Conservation (phyloP, 2,797 vertebrate genomes). For the Rhadinocentrus ornatus region DNA sequence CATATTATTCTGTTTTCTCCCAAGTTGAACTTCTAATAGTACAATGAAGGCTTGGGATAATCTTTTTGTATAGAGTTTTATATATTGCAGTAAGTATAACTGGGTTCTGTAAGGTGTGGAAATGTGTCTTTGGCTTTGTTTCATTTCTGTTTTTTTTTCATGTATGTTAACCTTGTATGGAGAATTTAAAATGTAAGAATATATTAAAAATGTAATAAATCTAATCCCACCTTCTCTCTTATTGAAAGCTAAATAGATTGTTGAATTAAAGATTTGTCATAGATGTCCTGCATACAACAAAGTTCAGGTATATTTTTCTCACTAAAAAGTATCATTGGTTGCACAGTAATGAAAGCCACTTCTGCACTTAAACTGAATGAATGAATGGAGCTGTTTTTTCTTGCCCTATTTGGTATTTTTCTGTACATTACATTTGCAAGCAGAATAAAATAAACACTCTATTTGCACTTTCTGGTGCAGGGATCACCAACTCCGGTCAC, state of each 20-base stretch:
- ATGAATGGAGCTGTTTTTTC: background rate
- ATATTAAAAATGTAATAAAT: constrained; percentile 38
- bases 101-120: background rate
- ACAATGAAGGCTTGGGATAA: background rate
- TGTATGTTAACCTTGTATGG: constrained; percentile 25
- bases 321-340: too few species aligned
- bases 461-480: background rate
- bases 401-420: background rate
- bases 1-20: background rate
- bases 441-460: background rate
- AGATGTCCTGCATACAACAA: background rate
- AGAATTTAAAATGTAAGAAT: constrained; percentile 32
- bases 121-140: constrained; percentile 27
- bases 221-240: constrained; percentile 24
- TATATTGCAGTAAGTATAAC: constrained; percentile 46
- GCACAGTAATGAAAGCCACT: background rate
- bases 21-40: background rate
- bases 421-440: background rate
- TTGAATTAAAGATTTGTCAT: background rate
- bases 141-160: constrained; percentile 38
- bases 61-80: constrained; percentile 16
- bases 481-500: too few species aligned
- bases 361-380: background rate
- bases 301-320: background rate
- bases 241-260: constrained; percentile 3